Percentiles rank a stretch among this genome's conserved stretches.
Conservation (phyloP, 2,888 invertebrate genomes). For the Tolmerus cingulatus region DNA sequence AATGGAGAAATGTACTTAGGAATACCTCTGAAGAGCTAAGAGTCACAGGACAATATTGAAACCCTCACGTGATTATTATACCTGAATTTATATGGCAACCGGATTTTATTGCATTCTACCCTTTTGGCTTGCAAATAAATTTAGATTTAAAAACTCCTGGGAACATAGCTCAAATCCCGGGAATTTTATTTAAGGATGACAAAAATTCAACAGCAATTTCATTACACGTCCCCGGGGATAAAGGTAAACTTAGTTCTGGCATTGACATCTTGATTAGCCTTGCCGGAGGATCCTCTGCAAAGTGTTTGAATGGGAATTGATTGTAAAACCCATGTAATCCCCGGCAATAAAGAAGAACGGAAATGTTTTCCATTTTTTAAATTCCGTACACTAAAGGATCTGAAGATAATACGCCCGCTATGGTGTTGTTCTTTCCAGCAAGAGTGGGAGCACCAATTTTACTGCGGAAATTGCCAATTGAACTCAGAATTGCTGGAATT, state of each 20-base stretch:
- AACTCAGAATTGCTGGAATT: background rate
- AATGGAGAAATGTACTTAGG: background rate
- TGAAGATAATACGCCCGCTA: background rate
- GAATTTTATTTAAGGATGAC: background rate
- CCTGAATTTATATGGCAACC: background rate
- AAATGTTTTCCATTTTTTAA: background rate
- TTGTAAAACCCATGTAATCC: constrained; percentile 1
- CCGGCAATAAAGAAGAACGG: background rate
- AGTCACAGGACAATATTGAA: background rate
- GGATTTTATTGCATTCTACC: background rate
- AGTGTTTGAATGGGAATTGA: background rate
- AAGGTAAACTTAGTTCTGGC: background rate
- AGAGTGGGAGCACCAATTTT: background rate
- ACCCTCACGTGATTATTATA: background rate
- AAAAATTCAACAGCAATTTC: constrained; percentile 8
- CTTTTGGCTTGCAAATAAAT: background rate
- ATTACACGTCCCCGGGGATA: background rate
- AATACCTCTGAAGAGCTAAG: background rate
- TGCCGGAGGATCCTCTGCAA: background rate
- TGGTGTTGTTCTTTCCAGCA: background rate
- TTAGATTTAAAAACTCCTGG: background rate
- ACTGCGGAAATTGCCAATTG: background rate
- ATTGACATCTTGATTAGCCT: constrained; percentile 34
- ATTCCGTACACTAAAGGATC: background rate
- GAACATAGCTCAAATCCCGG: background rate